A percentile compares a stretch with the other conserved stretches of the same genome.
phyloP scores from a whole-genome alignment of 2,797 vertebrate genomes.

The Acanthurus lineatus region DNA sequence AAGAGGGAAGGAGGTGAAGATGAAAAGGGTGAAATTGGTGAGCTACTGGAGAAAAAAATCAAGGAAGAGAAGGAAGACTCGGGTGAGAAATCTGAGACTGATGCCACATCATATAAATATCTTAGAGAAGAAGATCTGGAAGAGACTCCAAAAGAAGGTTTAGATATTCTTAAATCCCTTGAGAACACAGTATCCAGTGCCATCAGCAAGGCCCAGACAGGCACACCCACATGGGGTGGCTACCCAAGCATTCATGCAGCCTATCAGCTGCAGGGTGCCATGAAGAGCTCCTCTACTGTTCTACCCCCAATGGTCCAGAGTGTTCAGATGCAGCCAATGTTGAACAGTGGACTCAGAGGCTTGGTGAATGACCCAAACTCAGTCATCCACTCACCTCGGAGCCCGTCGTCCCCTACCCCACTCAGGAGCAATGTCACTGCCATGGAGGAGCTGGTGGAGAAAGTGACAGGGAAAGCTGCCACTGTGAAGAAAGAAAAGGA shows the following conservation, averaged over 20 bases:
- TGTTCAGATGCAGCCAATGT: conserved; percentile 94
- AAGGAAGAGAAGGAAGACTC: conserved; percentile 95
- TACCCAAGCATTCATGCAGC: conserved; percentile 99
- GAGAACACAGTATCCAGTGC: conserved; percentile 98
- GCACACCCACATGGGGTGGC: conserved; percentile 97
- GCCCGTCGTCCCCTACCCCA: conserved; percentile 92
- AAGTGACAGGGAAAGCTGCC: conserved; percentile 95
- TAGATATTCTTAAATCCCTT: conserved; percentile 98
- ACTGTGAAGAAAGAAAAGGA: conserved; percentile 91
- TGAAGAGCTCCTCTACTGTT: conserved; percentile 87
- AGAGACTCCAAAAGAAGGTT: conserved; percentile 93
- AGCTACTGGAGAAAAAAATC: conserved; percentile 89
- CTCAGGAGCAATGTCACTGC: conserved; percentile 98
- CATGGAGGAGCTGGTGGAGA: conserved; percentile 99
- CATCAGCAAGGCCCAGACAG: conserved; percentile 99
- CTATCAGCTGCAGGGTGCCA: conserved; percentile 94
- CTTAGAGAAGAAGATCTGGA: conserved; percentile 98
- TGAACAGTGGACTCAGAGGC: conserved; percentile 86
- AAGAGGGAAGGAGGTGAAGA: conserved; percentile 88
- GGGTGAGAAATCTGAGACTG: conserved; percentile 81
- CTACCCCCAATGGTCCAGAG: conserved; percentile 89
- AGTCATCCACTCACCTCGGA: conserved; percentile 93
- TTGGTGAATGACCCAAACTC: conserved; percentile 79
- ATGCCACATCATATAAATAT: conserved; percentile 92
- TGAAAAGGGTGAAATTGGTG: conserved; percentile 84